These are phyloP conservation scores for Haliaeetus leucogaster DNA, from an alignment of 2,113 vertebrate species.

Conservation along the genomic window DNA sequence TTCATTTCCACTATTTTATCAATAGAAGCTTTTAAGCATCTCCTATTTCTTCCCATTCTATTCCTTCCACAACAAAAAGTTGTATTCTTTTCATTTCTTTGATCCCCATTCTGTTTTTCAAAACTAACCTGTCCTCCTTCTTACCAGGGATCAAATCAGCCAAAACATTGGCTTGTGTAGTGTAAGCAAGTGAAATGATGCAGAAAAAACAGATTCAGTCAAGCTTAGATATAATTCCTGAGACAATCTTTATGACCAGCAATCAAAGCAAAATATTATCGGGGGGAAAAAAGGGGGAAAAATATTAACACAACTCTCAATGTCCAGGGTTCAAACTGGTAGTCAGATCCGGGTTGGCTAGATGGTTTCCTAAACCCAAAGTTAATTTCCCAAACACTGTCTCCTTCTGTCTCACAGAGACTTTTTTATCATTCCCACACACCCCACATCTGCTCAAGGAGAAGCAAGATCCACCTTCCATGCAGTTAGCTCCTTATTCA, in stretches of 20 bases:
- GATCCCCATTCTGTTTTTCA: background rate
- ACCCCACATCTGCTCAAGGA: background rate
- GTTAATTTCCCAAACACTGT: background rate
- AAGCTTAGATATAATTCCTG: background rate
- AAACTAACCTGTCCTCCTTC: background rate
- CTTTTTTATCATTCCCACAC: background rate
- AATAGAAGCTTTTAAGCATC: background rate
- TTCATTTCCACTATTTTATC: background rate
- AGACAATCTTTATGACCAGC: background rate
- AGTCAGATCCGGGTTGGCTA: background rate
- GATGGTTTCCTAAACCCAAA: background rate
- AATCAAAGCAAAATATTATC: background rate
- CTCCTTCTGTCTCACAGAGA: background rate
- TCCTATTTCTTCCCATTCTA: background rate
- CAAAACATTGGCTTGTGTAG: background rate
- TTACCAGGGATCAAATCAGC: background rate
- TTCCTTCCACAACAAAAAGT: background rate
- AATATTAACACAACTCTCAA: background rate
- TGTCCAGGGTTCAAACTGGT: background rate
- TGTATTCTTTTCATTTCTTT: background rate
- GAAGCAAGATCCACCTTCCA: background rate
- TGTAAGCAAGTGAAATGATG: background rate
- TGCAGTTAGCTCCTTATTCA: background rate
- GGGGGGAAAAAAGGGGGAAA: rapidly evolving
- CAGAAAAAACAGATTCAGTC: background rate